Evolutionary conservation across 2,113 vertebrate species (phyloP), one percentile per base, ranked within the genome.

Genomic region (Calidris pugnax): DNA sequence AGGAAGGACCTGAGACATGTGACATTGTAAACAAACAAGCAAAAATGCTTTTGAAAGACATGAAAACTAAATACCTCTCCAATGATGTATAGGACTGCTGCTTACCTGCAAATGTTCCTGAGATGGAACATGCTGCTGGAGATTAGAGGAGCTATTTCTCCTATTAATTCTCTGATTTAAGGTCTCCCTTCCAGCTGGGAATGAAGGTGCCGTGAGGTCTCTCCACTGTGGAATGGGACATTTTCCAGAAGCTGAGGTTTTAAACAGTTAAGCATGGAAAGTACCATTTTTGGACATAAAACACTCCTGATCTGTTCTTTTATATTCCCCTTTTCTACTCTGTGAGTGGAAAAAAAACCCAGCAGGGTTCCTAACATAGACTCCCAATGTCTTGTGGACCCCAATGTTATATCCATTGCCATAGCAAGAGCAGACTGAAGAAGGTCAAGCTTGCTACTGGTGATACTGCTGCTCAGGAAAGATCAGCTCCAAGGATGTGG

Each of bases 401-500:
- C 26, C 45, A 47, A 4, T 21, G 21, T 6, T 32, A 21, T 30
- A 53, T 21, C 23, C 10, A 33, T 21, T 21, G 30, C 45, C 55
- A 4, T 12, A 37, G 59, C 55, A 83, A 84, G 21, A 55, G 18
- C 24, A 74, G 37, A 63, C 4, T 1, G 1, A 85, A 62, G 72
- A 47, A 17, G 32, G 51, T 32, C 41, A 55, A 47, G n/a, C 33
- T 68, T 47, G 45, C 35, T 86, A 33, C 32, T 41, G 24, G 5
- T 80, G 72, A 27, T 59, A 60, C 10, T 57, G 53, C 27, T 72
- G 56, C 50, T 57, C 2, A 8, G 37, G 64, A n/a, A 92, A 71
- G 22, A 71, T 39, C 21, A 84, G 24, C 22, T 1, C 0, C 1
- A 1, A 77, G 59, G 64, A 23, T 23, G 14, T 28, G 47, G 35